Evolutionary conservation across 2,888 invertebrate genomes (phyloP), one percentile per base, ranked within the genome.

Genomic region (Hylaea fasciaria): DNA sequence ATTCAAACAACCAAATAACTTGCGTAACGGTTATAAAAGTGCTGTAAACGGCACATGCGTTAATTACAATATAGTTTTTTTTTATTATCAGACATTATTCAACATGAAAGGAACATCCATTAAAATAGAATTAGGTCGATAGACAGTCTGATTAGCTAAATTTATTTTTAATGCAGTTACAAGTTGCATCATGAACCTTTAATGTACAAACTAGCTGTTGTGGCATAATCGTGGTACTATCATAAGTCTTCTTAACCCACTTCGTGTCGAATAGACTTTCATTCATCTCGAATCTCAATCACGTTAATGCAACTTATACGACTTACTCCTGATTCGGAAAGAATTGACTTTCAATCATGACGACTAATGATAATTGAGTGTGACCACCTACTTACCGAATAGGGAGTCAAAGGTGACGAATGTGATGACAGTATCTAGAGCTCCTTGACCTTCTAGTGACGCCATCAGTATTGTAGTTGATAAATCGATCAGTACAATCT

Each of bases 11-110:
- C 61, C 51, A 61, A 57, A 61, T 61, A 73, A 72, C 73, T 78
- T 76, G 73, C 77, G 75, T 71, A 77, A 78, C 71, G 62, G 76
- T 74, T 71, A 73, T 76, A 76, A 79, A 77, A 74, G 66, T 56
- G 58, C 63, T 71, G 64, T 76, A 72, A 75, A 74, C 71, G 59
- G 59, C 52, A 39, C 56, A 61, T 61, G 64, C 53, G 56, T 60
- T 63, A 64, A 59, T 62, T 57, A 55, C 59, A n/a, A n/a, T n/a
- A 56, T 62, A 45, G 63, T 65, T 57, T 63, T 53, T 17, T 58
- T 59, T 64, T 50, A 64, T 44, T 59, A 56, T 56, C 49, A 40
- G 41, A 59, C 55, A 49, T 62, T 57, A 58, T 59, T 35, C 43
- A 40, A 62, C 60, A 64, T 51, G 52, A 58, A 61, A 65, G 53